phyloP scores from a whole-genome alignment of 2,888 invertebrate species.

The Drosophila mimetica region DNA sequence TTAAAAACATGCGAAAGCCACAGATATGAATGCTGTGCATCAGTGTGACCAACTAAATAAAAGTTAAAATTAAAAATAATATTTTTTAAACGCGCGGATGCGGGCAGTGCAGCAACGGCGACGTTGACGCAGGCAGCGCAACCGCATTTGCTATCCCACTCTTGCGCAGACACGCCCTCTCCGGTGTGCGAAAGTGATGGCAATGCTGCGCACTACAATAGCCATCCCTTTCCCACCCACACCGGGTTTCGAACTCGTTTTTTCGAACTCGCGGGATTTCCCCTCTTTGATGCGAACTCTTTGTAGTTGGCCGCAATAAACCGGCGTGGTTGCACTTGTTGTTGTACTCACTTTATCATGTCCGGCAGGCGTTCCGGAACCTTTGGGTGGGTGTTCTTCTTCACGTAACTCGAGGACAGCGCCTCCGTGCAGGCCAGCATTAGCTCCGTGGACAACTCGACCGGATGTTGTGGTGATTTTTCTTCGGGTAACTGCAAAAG shows the following conservation, averaged over 20 bases:
- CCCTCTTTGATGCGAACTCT: constrained; percentile 19
- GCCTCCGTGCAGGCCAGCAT: constrained; percentile 85
- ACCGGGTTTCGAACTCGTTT: constrained; percentile 53
- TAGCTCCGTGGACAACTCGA: constrained; percentile 85
- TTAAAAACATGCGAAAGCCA: constrained; percentile 9
- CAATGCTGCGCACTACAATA: neutral
- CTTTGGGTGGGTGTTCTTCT: constrained; percentile 84
- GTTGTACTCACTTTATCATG: constrained; percentile 84
- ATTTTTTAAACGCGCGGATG: constrained; percentile 12
- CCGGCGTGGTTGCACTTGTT: constrained; percentile 36
- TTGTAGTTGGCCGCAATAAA: constrained; percentile 19
- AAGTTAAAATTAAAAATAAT: constrained; percentile 48
- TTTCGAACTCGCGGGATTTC: constrained; percentile 54
- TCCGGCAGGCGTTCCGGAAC: constrained; percentile 85
- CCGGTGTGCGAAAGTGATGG: constrained; percentile 5
- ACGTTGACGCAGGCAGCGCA: constrained; percentile 19
- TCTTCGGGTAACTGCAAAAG: constrained; percentile 84
- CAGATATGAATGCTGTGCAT: constrained; percentile 20
- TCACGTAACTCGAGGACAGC: constrained; percentile 83
- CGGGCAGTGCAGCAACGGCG: constrained; percentile 38
- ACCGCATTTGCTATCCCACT: constrained; percentile 10
- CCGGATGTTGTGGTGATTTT: constrained; percentile 85
- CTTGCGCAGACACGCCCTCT: constrained; percentile 63
- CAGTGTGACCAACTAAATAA: constrained; percentile 56
- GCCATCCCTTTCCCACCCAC: constrained; percentile 15